These are phyloP conservation scores for Drosophila niveifrons DNA, from an alignment of 2,888 invertebrate genomes.

Conservation along the genomic window DNA sequence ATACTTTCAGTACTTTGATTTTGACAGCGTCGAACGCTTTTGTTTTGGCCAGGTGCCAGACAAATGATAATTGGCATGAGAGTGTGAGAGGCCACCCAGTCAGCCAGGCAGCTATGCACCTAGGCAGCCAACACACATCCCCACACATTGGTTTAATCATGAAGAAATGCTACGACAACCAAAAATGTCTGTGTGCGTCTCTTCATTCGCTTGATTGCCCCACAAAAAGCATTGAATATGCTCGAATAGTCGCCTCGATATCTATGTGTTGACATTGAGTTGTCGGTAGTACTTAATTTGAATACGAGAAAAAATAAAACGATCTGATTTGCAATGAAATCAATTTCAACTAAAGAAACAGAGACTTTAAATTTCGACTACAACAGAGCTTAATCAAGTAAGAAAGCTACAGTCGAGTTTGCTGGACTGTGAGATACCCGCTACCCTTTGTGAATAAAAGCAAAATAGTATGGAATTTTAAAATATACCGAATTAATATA, in stretches of 20 bases:
- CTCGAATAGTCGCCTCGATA: conserved; percentile 35
- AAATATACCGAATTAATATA: no score
- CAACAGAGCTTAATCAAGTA: neutral
- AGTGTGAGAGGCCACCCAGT: neutral
- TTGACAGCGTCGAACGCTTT: conserved; percentile 50
- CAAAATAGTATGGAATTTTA: no score
- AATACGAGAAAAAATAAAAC: conserved; percentile 21
- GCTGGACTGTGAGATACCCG: no score
- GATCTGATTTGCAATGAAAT: conserved; percentile 3
- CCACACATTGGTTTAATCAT: conserved; percentile 49
- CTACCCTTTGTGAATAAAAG: no score
- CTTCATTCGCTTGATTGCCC: conserved; percentile 47
- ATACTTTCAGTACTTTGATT: conserved; percentile 61
- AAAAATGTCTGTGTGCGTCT: conserved; percentile 34
- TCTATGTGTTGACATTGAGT: conserved; percentile 54
- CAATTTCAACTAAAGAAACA: neutral
- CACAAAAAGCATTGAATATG: conserved; percentile 40
- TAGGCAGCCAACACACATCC: conserved; percentile 11
- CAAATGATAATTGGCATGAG: conserved; percentile 55
- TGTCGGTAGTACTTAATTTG: conserved; percentile 33
- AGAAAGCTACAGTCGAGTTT: no score
- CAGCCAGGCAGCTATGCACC: neutral
- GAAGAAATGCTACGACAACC: conserved; percentile 40
- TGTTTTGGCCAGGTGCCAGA: conserved; percentile 59
- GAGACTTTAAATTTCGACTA: neutral